phyloP scores from a whole-genome alignment of 2,113 vertebrate species.

The Ploceus nigricollis region DNA sequence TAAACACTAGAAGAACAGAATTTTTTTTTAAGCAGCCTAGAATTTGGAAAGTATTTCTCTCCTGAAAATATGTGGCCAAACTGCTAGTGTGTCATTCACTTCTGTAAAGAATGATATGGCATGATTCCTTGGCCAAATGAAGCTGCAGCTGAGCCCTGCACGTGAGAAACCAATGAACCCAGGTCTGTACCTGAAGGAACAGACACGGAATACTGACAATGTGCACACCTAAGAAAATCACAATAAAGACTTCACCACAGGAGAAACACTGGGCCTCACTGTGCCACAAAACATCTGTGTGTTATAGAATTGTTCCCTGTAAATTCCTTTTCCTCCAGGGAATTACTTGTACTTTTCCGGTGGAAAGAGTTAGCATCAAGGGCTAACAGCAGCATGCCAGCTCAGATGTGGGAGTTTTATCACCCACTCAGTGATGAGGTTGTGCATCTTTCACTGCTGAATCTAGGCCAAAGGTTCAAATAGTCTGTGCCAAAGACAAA shows the following conservation, averaged over 20 bases:
- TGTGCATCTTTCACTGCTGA: neutral
- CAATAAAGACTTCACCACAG: neutral
- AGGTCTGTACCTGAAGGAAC: neutral
- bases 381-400: neutral
- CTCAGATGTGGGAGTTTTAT: neutral
- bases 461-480: neutral
- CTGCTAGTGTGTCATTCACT: neutral
- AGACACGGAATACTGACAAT: neutral
- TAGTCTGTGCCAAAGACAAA: neutral
- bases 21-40: neutral
- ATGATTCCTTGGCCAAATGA: neutral
- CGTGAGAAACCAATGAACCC: neutral
- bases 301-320: neutral
- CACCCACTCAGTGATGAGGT: neutral
- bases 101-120: neutral
- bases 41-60: neutral
- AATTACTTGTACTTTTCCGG: neutral
- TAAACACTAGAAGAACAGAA: neutral
- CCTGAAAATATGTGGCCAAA: neutral
- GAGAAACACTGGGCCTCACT: neutral
- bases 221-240: neutral
- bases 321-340: neutral
- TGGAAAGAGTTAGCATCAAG: neutral
- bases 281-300: neutral
- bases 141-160: neutral